Percentiles rank a stretch among this genome's conserved stretches.
Conservation (phyloP, 1,140 invertebrate genomes). For the Cepaea nemoralis region DNA sequence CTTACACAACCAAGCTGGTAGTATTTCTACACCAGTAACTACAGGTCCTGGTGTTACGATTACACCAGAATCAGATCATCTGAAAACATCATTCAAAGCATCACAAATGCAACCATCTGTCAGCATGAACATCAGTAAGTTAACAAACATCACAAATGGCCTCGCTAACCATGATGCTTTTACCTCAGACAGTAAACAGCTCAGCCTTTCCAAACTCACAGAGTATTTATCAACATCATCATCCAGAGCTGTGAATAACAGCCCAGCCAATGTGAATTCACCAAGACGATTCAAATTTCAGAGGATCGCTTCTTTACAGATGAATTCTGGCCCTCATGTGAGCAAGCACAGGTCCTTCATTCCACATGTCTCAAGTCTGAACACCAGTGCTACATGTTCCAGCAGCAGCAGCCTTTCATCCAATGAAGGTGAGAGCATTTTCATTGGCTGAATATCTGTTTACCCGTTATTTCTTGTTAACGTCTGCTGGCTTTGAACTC, state of each 20-base stretch:
- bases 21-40: not conserved
- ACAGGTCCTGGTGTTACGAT: not conserved
- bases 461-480: too few relatives aligned
- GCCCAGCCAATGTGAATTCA: not conserved
- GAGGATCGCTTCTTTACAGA: not conserved
- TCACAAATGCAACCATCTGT: not conserved
- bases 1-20: constrained; percentile 29
- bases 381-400: not conserved
- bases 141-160: not conserved
- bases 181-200: not conserved
- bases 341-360: not conserved
- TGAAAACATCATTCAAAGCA: not conserved
- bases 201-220: not conserved
- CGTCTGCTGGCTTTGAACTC: too few relatives aligned
- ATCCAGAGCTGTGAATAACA: not conserved
- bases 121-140: not conserved
- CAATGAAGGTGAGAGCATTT: not conserved
- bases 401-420: not conserved
- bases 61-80: not conserved
- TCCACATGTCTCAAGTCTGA: not conserved
- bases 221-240: not conserved
- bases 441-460: not conserved
- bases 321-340: not conserved
- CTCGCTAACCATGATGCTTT: not conserved
- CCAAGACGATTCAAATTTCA: not conserved